phyloP scores from a whole-genome alignment of 2,113 vertebrate species.

The Irena cyanogastra region DNA sequence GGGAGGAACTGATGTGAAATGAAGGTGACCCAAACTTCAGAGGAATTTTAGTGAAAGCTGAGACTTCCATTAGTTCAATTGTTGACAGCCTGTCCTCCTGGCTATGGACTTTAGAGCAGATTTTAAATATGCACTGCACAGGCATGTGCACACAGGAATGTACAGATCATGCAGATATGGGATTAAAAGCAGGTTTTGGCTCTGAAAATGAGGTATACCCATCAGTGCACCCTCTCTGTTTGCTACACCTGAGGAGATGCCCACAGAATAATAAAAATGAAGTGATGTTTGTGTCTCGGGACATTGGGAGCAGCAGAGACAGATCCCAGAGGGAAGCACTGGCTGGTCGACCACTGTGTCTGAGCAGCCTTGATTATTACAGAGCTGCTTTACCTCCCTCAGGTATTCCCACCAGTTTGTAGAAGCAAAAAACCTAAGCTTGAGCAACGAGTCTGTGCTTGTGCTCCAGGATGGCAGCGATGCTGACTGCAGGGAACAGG shows the following conservation, averaged over 20 bases:
- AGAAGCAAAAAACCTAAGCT: background rate
- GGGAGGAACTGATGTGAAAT: background rate
- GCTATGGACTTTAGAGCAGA: background rate
- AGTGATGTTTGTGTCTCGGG: background rate
- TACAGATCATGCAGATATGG: background rate
- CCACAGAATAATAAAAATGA: background rate
- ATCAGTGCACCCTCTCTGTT: background rate
- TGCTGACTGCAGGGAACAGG: background rate
- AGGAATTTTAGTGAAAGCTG: background rate
- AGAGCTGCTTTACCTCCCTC: background rate
- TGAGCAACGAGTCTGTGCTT: background rate
- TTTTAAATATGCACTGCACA: background rate
- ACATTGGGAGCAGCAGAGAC: background rate
- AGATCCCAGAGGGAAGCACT: background rate
- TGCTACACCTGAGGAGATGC: background rate
- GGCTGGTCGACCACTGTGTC: background rate
- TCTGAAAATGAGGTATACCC: background rate
- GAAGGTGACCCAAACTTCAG: conserved; percentile 30
- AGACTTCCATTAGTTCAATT: background rate
- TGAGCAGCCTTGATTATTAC: background rate
- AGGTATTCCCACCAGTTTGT: background rate
- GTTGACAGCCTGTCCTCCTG: background rate
- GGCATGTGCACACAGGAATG: background rate
- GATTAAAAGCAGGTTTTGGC: background rate
- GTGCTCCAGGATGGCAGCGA: background rate